These are phyloP conservation scores for Pelmatolapia mariae DNA, from an alignment of 2,113 vertebrate genomes.

Conservation along the genomic window DNA sequence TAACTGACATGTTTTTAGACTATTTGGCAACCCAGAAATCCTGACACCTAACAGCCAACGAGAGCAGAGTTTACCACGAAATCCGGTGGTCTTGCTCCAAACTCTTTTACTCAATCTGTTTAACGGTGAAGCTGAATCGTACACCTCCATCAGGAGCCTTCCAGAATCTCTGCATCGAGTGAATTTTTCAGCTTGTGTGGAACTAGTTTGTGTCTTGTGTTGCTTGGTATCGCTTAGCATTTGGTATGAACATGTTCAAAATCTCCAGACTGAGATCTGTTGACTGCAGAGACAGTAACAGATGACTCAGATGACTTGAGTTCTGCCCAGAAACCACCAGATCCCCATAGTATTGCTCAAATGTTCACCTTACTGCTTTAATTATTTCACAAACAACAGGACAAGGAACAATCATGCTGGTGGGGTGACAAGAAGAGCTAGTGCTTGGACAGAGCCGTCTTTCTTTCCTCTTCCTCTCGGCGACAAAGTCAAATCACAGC, in stretches of 20 bases:
- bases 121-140: neutral
- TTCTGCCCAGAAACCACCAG: neutral
- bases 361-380: neutral
- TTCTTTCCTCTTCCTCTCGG: constrained; percentile 41
- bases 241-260: neutral
- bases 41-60: neutral
- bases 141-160: neutral
- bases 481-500: constrained; percentile 3
- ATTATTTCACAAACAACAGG: neutral
- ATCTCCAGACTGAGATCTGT: neutral
- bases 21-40: neutral
- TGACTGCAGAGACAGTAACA: neutral
- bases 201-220: neutral
- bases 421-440: neutral
- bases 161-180: neutral
- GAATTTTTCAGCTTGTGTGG: neutral
- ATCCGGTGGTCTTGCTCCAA: neutral
- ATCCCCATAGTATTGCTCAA: neutral
- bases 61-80: neutral
- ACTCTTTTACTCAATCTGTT: neutral
- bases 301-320: neutral
- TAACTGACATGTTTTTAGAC: neutral
- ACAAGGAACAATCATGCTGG: neutral
- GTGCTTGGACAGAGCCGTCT: constrained; percentile 24
- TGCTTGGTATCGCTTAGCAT: neutral